phyloP scores from a whole-genome alignment of 2,113 vertebrate species.

The Toxotes jaculatrix region DNA sequence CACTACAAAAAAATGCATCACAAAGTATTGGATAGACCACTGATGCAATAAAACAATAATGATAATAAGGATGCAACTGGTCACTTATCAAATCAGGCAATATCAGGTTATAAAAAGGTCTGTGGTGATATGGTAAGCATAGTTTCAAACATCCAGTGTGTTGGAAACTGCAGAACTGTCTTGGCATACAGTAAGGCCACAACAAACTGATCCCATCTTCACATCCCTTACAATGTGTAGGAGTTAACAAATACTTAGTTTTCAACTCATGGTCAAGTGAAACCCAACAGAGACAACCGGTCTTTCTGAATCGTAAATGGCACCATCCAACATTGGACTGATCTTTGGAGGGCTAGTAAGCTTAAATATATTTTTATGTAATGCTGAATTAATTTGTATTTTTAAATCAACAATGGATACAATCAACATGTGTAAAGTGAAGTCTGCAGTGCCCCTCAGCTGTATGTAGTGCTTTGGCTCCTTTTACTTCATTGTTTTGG shows the following conservation, averaged over 20 bases:
- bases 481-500: neutral
- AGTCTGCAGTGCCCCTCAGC: neutral
- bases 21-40: constrained; percentile 10
- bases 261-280: constrained; percentile 18
- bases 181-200: neutral
- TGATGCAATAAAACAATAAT: constrained; percentile 8
- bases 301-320: neutral
- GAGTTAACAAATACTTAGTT: neutral
- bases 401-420: neutral
- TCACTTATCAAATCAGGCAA: constrained; percentile 15
- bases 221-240: neutral
- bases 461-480: neutral
- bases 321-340: neutral
- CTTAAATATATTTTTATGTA: neutral
- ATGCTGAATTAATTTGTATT: neutral
- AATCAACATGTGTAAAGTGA: no score
- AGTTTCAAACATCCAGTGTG: neutral
- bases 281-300: neutral
- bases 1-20: constrained; percentile 21
- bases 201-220: neutral
- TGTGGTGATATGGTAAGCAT: neutral
- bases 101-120: neutral
- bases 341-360: neutral
- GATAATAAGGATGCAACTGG: neutral
- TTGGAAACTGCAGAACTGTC: neutral